phyloP scores from a whole-genome alignment of 2,113 vertebrate species.

The Gymnarchus niloticus region DNA sequence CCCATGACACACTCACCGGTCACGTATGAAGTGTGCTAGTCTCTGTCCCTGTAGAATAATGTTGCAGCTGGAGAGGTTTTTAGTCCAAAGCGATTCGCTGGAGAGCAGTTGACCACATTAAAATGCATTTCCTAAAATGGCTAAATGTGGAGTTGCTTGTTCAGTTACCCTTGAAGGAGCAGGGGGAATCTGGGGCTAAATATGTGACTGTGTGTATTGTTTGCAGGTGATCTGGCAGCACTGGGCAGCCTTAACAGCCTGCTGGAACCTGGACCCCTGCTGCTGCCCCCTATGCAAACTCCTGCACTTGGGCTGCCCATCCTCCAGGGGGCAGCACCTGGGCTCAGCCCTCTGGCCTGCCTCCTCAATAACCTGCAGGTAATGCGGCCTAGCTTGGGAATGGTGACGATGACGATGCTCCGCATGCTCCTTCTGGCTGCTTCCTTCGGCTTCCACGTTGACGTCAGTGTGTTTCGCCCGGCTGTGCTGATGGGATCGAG shows the following conservation, averaged over 20 bases:
- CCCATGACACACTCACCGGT: not conserved
- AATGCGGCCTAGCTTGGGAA: not conserved
- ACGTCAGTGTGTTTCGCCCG: too few relatives aligned
- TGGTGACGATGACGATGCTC: not conserved
- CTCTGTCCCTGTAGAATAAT: not conserved
- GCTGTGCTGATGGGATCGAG: not conserved
- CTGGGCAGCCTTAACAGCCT: conserved; percentile 64
- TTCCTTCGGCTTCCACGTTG: too few relatives aligned
- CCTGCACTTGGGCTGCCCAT: conserved; percentile 75
- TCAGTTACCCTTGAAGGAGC: not conserved
- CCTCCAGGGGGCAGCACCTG: conserved; percentile 61
- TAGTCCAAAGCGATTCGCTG: not conserved
- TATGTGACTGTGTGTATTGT: not conserved
- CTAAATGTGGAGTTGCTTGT: not conserved
- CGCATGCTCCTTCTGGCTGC: too few relatives aligned
- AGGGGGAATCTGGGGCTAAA: not conserved
- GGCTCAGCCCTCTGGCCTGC: conserved; percentile 52
- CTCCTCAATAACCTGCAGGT: conserved; percentile 60
- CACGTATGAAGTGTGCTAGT: not conserved
- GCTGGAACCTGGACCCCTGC: conserved; percentile 59
- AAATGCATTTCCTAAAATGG: not conserved
- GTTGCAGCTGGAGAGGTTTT: not conserved
- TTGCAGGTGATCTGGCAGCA: conserved; percentile 71
- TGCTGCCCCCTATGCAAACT: conserved; percentile 66
- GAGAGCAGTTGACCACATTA: not conserved